A percentile compares a stretch with the other conserved stretches of the same genome.
phyloP scores from a whole-genome alignment of 2,888 invertebrate genomes.

The Cetonia aurata region DNA sequence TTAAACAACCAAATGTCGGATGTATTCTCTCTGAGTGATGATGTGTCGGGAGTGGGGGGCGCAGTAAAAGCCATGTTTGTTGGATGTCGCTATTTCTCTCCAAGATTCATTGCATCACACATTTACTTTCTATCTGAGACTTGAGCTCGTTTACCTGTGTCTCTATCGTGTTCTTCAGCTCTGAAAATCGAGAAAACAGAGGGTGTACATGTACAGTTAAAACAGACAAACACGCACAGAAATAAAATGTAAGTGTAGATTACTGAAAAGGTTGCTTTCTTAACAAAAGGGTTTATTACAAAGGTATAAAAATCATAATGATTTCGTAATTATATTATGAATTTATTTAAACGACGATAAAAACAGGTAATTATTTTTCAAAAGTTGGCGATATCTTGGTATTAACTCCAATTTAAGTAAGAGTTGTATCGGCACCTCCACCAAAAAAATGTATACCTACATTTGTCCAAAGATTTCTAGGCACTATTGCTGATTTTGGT shows the following conservation, averaged over 20 bases:
- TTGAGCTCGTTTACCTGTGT: conserved; percentile 97
- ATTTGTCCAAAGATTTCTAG: too few relatives aligned
- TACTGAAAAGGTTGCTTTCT: neutral
- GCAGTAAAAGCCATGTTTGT: conserved; percentile 63
- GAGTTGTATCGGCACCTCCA: too few relatives aligned
- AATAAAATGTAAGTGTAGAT: conserved; percentile 10
- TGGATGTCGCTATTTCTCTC: conserved; percentile 61
- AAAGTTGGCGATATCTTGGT: neutral
- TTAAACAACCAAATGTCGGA: conserved; percentile 25
- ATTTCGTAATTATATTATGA: neutral
- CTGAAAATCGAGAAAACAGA: conserved; percentile 74
- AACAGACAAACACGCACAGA: conserved; percentile 24
- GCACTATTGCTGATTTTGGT: too few relatives aligned
- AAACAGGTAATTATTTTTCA: neutral
- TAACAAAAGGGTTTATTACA: neutral
- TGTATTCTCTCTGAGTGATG: conserved; percentile 51
- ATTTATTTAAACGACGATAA: conserved; percentile 2
- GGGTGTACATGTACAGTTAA: conserved; percentile 40
- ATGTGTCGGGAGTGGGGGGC: conserved; percentile 56
- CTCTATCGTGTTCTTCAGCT: conserved; percentile 97
- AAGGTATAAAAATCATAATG: neutral
- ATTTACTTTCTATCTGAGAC: conserved; percentile 96
- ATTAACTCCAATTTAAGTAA: too few relatives aligned
- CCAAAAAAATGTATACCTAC: too few relatives aligned
- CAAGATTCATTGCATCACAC: conserved; percentile 89